Conservation (phyloP, 2,113 vertebrate species). For the Neolamprologus falcicula region DNA sequence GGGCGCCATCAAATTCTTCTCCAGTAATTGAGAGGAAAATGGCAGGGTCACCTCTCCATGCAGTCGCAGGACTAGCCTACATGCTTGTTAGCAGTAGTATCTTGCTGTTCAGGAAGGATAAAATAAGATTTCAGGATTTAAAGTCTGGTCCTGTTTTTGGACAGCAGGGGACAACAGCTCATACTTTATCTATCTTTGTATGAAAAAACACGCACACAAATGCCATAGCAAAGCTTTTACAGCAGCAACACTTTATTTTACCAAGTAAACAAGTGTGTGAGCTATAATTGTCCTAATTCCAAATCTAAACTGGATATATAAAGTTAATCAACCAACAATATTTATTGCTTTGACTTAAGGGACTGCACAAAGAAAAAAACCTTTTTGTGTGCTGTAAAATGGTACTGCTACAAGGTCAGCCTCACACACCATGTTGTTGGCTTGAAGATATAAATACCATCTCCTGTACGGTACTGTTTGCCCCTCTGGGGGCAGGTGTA, state of each 20-base stretch:
- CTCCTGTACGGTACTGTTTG: neutral
- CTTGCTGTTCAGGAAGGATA: neutral
- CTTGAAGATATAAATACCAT: neutral
- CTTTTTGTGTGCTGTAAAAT: neutral
- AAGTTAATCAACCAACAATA: neutral
- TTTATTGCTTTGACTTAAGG: neutral
- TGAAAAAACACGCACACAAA: neutral
- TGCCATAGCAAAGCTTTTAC: neutral
- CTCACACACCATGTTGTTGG: neutral
- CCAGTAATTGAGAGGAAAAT: conserved; percentile 28
- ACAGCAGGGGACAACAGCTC: neutral
- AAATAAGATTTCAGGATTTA: neutral
- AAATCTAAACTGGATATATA: neutral
- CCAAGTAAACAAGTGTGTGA: neutral
- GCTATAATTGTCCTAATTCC: neutral
- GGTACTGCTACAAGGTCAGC: neutral
- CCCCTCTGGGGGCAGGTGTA: neutral
- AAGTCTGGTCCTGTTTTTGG: neutral
- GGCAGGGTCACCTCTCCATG: conserved; percentile 4
- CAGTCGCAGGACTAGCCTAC: neutral
- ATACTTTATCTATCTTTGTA: neutral
- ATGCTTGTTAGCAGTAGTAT: conserved; percentile 11
- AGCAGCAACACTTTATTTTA: neutral
- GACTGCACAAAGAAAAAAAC: neutral
- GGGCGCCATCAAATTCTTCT: neutral